These are phyloP conservation scores for Conger conger DNA, from an alignment of 2,113 vertebrate genomes.

Conservation along the genomic window DNA sequence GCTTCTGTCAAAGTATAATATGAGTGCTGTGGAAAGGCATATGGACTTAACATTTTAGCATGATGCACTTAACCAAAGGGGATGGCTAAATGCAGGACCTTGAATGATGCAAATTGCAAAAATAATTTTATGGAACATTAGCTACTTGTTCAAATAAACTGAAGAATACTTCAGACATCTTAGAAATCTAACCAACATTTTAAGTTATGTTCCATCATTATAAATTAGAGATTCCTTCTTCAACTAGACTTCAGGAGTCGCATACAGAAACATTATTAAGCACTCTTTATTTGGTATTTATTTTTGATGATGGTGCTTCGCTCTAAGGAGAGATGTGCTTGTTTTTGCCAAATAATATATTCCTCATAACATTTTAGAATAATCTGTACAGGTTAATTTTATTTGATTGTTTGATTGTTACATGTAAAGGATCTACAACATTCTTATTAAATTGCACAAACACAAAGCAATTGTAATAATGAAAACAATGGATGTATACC, in stretches of 20 bases:
- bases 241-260: not conserved
- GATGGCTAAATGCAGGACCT: constrained; percentile 50
- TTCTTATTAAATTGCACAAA: not conserved
- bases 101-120: constrained; percentile 58
- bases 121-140: constrained; percentile 64
- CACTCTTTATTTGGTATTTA: not conserved
- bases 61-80: constrained; percentile 63
- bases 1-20: constrained; percentile 63
- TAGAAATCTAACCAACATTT: constrained; percentile 50
- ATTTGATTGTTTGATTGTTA: not conserved
- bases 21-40: constrained; percentile 55
- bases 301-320: not conserved
- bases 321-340: not conserved
- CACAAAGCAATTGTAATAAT: not conserved
- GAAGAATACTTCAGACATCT: constrained; percentile 47
- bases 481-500: not conserved
- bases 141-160: constrained; percentile 57
- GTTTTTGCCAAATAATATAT: not conserved
- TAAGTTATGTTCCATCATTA: constrained; percentile 45
- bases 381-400: not conserved
- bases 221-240: constrained; percentile 18
- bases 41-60: constrained; percentile 66
- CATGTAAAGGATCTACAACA: not conserved
- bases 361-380: not conserved
- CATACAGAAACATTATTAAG: constrained; percentile 12